phyloP scores from a whole-genome alignment of 2,113 vertebrate genomes.

The Danionella cerebrum region DNA sequence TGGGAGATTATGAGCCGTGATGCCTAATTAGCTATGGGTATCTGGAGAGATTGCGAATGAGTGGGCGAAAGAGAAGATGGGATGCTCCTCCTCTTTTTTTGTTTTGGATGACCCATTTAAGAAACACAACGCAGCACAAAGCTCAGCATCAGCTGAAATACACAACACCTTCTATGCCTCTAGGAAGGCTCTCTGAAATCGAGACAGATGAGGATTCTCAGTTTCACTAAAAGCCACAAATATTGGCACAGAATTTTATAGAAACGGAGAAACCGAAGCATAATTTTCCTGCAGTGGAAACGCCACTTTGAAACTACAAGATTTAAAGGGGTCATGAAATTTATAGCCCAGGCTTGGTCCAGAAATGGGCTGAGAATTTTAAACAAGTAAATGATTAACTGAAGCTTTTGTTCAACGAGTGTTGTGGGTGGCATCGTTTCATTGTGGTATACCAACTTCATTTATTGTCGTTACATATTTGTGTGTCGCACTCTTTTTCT shows the following conservation, averaged over 20 bases:
- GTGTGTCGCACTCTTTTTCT: too few relatives aligned
- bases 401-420: too few relatives aligned
- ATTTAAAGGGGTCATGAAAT: too few relatives aligned
- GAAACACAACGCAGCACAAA: constrained; percentile 25
- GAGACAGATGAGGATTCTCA: not conserved
- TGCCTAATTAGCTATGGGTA: constrained; percentile 26
- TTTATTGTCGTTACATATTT: too few relatives aligned
- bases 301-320: too few relatives aligned
- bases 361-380: too few relatives aligned
- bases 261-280: too few relatives aligned
- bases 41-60: not conserved
- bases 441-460: too few relatives aligned
- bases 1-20: constrained; percentile 1
- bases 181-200: constrained; percentile 27
- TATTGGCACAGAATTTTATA: not conserved
- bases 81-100: not conserved
- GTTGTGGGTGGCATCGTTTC: too few relatives aligned
- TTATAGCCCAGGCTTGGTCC: too few relatives aligned
- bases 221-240: not conserved
- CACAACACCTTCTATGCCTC: constrained; percentile 24
- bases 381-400: too few relatives aligned
- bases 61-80: not conserved
- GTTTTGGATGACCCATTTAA: constrained; percentile 45
- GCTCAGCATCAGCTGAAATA: constrained; percentile 42
- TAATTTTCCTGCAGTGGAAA: too few relatives aligned